Conservation (phyloP, 53 echinoderm and acorn worm species). For the Hippasteria phrygiana region DNA sequence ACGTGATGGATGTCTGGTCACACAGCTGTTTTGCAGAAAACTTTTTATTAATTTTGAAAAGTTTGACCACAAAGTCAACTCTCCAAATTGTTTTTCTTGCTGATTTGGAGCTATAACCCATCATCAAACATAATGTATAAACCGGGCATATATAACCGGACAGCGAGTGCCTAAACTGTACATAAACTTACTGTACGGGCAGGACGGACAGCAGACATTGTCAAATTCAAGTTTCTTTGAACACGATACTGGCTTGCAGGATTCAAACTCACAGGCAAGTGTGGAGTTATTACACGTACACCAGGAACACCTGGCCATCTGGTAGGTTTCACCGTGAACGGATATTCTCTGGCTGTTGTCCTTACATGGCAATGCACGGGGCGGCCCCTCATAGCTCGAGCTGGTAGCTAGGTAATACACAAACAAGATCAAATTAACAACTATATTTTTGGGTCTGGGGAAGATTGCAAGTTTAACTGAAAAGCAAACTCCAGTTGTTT, state of each 20-base stretch:
- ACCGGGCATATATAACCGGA: not conserved
- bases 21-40: too few relatives aligned
- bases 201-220: conserved; percentile 83
- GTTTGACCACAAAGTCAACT: too few relatives aligned
- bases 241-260: conserved; percentile 80
- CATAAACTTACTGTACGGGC: conserved; percentile 86
- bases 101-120: too few relatives aligned
- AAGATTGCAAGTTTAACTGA: too few relatives aligned
- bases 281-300: conserved; percentile 88
- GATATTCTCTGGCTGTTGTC: conserved; percentile 63
- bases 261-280: conserved; percentile 72
- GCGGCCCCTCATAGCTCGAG: not conserved
- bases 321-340: conserved; percentile 66
- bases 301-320: conserved; percentile 78
- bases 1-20: too few relatives aligned
- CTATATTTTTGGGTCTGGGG: too few relatives aligned
- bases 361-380: conserved; percentile 62
- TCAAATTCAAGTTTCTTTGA: conserved; percentile 58
- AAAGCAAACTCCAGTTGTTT: too few relatives aligned
- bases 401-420: not conserved
- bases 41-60: too few relatives aligned
- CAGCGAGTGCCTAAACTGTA: not conserved
- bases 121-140: too few relatives aligned
- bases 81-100: too few relatives aligned
- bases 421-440: not conserved